Percentiles rank a stretch among this genome's conserved stretches.
Conservation (phyloP, 2,113 vertebrate genomes). For the Pachypanchax playfairii region DNA sequence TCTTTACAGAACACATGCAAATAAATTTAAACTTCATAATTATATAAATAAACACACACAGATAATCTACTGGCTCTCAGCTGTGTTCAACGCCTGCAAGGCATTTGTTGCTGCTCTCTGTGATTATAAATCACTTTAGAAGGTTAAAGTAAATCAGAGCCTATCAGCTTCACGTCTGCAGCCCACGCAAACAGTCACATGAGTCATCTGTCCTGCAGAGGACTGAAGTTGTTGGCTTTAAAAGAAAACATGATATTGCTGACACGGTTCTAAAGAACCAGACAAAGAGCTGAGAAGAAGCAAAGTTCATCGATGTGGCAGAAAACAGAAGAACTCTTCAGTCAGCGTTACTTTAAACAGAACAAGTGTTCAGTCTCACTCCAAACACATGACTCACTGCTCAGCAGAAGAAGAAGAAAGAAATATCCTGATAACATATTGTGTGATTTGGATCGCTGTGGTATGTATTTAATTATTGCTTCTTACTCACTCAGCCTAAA, state of each 20-base stretch:
- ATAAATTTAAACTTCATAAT: neutral
- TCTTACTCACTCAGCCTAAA: conserved; percentile 19
- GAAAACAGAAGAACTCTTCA: neutral
- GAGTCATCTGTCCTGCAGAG: conserved; percentile 34
- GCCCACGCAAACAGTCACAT: conserved; percentile 26
- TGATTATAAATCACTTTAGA: conserved; percentile 26
- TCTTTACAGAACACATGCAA: conserved; percentile 8
- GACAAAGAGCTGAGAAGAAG: neutral
- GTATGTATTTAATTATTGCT: conserved; percentile 25
- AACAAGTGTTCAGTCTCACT: neutral
- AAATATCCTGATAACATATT: conserved; percentile 7
- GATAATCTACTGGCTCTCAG: conserved; percentile 4
- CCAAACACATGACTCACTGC: neutral
- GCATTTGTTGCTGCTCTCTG: conserved; percentile 15
- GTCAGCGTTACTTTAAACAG: conserved; percentile 23
- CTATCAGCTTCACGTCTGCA: conserved; percentile 10
- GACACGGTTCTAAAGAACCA: conserved; percentile 16
- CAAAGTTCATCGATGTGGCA: conserved; percentile 5
- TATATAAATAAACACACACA: conserved; percentile 2
- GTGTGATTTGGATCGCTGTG: neutral
- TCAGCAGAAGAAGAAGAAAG: neutral
- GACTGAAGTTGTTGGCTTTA: conserved; percentile 13
- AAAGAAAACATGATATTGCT: conserved; percentile 30
- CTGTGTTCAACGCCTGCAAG: neutral
- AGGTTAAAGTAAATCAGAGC: conserved; percentile 30